phyloP scores from a whole-genome alignment of 2,888 invertebrate species.

The Trichogramma evanescens region DNA sequence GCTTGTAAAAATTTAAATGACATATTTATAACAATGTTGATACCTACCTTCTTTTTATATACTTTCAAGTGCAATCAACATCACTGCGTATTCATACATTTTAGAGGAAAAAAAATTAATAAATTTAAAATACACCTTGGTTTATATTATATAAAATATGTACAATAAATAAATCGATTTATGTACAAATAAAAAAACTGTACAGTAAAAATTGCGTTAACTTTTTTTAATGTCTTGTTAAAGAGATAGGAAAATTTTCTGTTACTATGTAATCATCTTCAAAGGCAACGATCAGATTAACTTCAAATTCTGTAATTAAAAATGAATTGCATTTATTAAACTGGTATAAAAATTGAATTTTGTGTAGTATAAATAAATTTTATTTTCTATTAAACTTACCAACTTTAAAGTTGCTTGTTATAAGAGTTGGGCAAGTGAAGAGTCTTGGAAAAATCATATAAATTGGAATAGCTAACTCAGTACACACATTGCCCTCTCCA shows the following conservation, averaged over 20 bases:
- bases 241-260: conserved; percentile 82
- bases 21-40: conserved; percentile 11
- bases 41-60: conserved; percentile 14
- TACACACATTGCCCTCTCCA: conserved; percentile 83
- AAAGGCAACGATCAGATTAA: conserved; percentile 87
- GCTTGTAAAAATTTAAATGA: conserved; percentile 10
- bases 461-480: conserved; percentile 78
- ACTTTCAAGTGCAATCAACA: background rate
- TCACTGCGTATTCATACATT: conserved; percentile 8
- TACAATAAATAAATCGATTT: conserved; percentile 4
- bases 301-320: conserved; percentile 78
- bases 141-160: conserved; percentile 17
- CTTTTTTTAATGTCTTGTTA: conserved; percentile 49
- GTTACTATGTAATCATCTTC: conserved; percentile 89
- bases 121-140: conserved; percentile 17
- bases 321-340: background rate
- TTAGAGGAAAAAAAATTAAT: conserved; percentile 17
- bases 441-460: conserved; percentile 92
- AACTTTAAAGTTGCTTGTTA: conserved; percentile 88
- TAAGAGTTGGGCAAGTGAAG: conserved; percentile 89
- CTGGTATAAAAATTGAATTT: background rate
- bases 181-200: conserved; percentile 4
- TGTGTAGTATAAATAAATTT: background rate
- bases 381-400: conserved; percentile 53
- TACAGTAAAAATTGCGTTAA: conserved; percentile 12